Base-by-base conservation (phyloP, 2,888 invertebrate species). In the Tenthredo mesomela region DNA sequence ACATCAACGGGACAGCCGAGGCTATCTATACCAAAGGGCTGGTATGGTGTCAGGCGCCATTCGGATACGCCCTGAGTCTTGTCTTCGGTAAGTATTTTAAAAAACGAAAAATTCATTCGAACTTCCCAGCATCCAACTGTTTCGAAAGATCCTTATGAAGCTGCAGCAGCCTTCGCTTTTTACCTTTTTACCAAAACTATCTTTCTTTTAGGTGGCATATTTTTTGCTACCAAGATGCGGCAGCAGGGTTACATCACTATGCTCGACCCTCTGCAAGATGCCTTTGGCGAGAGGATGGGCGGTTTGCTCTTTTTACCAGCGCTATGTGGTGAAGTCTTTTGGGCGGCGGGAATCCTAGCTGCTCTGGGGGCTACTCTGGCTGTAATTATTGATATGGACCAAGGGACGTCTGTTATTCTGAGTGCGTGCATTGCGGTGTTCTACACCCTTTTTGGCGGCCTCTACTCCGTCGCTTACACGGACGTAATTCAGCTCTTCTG, bases 1-100 rank as follows among this genome's bases (percentile, higher is more conserved):
- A 99, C 94, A 99, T 99, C 93, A 99, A 99, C 93, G 99, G 99
- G 87, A 99, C 99, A 25, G 99, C 99, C 40, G 99, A 99, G 94
- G 98, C 97, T 75, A 98, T 99, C 90, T 99, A 98, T 94, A 98
- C 97, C 65, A 96, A 95, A 86, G 99, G 98, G 0, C 94, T 99
- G 91, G 96, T 99, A 70, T 99, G 99, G 98, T 99, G 99, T 94
- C 99, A 99, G 94, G 99, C 99, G 84, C 99, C 99, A n/a, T 98
- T 99, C 94, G 99, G 99, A 85, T 99, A 99, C 93, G 98, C 99
- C 7, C 95, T 99, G 85, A 98, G 98, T 88, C 96, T 99, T 80
- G 97, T 99, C 50, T 97, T 99, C 92, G 98, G 98, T 98, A 93
- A 95, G 95, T 61, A 61, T 29, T 54, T 50, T 18, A 2, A 25